Evolutionary conservation across 2,113 vertebrate genomes (phyloP).

Genomic region (Saccopteryx bilineata): DNA sequence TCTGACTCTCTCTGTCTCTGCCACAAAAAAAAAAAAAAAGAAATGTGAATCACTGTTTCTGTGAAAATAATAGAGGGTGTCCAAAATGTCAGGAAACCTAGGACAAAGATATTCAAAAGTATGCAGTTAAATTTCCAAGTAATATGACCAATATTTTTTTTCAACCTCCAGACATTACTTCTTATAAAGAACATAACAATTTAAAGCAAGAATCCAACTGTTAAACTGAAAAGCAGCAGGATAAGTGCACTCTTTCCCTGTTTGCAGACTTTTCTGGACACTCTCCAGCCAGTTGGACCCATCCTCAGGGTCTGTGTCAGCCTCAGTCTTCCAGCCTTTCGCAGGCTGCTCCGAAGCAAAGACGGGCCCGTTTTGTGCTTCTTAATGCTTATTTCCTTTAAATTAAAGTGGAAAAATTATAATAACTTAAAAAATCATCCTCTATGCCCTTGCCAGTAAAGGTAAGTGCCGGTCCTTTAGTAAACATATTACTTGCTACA

Average conservation of each 20-base stretch:
- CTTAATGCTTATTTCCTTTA: background rate
- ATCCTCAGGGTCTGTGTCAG: background rate
- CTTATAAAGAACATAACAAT: background rate
- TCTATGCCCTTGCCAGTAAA: background rate
- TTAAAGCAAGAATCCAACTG: background rate
- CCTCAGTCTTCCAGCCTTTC: background rate
- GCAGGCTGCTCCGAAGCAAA: background rate
- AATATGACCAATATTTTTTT: background rate
- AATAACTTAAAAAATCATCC: background rate
- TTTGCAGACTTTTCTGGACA: background rate
- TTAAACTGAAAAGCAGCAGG: background rate
- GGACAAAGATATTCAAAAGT: background rate
- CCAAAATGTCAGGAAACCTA: background rate
- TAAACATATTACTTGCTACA: conserved; percentile 11
- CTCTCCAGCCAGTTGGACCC: background rate
- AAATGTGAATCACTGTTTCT: background rate
- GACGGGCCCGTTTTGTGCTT: background rate
- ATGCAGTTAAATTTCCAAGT: background rate
- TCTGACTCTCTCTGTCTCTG: too few relatives aligned
- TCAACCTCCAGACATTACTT: background rate
- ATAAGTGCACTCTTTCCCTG: background rate
- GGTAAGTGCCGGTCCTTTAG: background rate
- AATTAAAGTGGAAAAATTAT: background rate
- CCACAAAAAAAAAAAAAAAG: too few relatives aligned
- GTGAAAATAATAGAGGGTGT: background rate